Conservation (phyloP, 92 coral and sea anemone species). For the Meandrina meandrites region DNA sequence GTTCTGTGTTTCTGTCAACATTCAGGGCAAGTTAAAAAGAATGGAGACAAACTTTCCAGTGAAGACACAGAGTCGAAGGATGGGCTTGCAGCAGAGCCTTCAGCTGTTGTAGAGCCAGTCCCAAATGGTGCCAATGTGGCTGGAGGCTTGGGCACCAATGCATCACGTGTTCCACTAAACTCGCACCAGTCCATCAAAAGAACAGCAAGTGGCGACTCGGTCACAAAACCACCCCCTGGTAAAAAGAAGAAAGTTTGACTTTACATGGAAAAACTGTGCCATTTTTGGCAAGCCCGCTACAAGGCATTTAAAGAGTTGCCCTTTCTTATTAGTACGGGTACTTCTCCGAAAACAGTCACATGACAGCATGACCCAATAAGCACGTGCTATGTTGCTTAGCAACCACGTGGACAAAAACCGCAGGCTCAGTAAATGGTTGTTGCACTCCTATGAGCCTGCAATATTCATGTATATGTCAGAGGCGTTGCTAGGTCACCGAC, state of each 20-base stretch:
- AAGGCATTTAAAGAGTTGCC: no score
- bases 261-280: background rate
- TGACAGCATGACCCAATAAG: no score
- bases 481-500: no score
- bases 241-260: slow-evolving; percentile 56
- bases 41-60: slow-evolving; percentile 33
- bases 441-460: no score
- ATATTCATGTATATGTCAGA: no score
- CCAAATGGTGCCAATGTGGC: slow-evolving; percentile 43
- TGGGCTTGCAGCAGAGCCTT: slow-evolving; percentile 25
- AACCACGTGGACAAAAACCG: no score
- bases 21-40: slow-evolving; percentile 54
- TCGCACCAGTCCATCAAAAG: slow-evolving; percentile 55
- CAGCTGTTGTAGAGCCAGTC: slow-evolving; percentile 31
- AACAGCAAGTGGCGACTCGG: slow-evolving; percentile 33
- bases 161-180: slow-evolving; percentile 22
- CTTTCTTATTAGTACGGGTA: no score
- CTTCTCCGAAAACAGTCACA: no score
- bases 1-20: background rate
- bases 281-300: no score
- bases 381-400: no score
- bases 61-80: slow-evolving; percentile 46
- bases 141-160: slow-evolving; percentile 33
- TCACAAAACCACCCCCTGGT: slow-evolving; percentile 60
- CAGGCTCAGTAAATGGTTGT: no score